Base-by-base conservation (phyloP, 2,888 invertebrate species). In the Theretra japonica region DNA sequence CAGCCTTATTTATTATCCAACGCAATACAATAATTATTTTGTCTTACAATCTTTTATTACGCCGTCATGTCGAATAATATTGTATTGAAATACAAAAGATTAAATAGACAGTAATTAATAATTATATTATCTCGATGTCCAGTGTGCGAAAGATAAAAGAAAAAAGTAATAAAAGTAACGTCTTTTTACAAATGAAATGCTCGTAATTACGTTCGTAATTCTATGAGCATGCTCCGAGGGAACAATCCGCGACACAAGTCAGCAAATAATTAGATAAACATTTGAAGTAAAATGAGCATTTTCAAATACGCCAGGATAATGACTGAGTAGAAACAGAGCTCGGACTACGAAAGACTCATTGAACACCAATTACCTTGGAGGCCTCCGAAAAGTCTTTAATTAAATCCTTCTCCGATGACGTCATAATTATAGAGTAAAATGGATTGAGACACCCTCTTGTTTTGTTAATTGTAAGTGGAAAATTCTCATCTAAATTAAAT, bases 321-420 rank as follows among this genome's bases (percentile, higher is more conserved):
- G 89, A 89, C 88, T 88, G 84, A 86, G 90, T 87, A 86, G 86
- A 84, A 88, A 83, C 84, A 82, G 80, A 82, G 82, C 83, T 93
- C 92, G 86, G 88, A 90, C 91, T 93, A 93, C 93, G 86, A 93
- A 92, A 92, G 92, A 88, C 88, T 90, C 93, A 94, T 93, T 92
- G 94, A 94, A 92, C 93, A 91, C 83, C 93, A 93, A 94, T 94
- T 94, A 94, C 92, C 90, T 88, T 79, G 85, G 86, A 91, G 91
- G 91, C 91, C 90, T 91, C 88, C 88, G 87, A 89, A 91, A 91
- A 92, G 88, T 86, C 94, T 94, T 90, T 94, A 93, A 94, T 94
- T 94, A 94, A 94, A 93, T 93, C 93, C 93, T 90, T 93, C 94
- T 94, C 94, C 90, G 87, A 92, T 94, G 93, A 93, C 94, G 91